Conservation (phyloP, 2,888 invertebrate species). For the Stramonita haemastoma region DNA sequence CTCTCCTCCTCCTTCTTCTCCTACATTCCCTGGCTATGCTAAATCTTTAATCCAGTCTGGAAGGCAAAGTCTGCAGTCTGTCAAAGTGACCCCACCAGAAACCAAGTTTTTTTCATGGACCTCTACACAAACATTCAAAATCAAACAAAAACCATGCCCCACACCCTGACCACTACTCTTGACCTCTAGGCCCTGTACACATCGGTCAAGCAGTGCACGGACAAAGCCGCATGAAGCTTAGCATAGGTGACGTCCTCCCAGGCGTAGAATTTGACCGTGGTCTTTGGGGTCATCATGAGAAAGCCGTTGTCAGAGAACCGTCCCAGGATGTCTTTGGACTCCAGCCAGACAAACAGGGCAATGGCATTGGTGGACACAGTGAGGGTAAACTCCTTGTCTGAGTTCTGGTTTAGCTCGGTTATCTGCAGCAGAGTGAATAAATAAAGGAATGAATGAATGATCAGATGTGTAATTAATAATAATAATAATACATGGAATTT, state of each 20-base stretch:
- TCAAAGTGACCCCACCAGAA: background rate
- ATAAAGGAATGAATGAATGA: too few species aligned
- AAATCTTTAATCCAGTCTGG: background rate
- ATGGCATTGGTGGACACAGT: constrained; percentile 61
- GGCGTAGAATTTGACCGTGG: constrained; percentile 59
- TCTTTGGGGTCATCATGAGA: constrained; percentile 71
- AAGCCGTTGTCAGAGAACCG: constrained; percentile 89
- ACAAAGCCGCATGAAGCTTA: constrained; percentile 51
- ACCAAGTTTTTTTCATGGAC: background rate
- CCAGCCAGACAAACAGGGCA: constrained; percentile 77
- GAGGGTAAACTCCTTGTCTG: constrained; percentile 55
- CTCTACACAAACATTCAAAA: too few species aligned
- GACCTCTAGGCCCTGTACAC: constrained; percentile 47
- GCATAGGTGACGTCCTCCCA: constrained; percentile 54
- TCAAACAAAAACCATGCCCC: background rate
- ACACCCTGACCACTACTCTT: background rate
- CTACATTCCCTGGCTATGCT: background rate
- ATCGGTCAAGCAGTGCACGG: constrained; percentile 62
- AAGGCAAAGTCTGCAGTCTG: background rate
- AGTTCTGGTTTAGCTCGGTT: constrained; percentile 50
- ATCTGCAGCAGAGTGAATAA: constrained; percentile 55
- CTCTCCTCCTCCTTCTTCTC: background rate
- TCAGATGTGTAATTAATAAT: too few species aligned
- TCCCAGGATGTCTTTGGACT: constrained; percentile 79
- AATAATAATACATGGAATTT: too few species aligned